These are phyloP conservation scores for Zaprionus tsacasi DNA, from an alignment of 1,140 invertebrate genomes.

Conservation along the genomic window DNA sequence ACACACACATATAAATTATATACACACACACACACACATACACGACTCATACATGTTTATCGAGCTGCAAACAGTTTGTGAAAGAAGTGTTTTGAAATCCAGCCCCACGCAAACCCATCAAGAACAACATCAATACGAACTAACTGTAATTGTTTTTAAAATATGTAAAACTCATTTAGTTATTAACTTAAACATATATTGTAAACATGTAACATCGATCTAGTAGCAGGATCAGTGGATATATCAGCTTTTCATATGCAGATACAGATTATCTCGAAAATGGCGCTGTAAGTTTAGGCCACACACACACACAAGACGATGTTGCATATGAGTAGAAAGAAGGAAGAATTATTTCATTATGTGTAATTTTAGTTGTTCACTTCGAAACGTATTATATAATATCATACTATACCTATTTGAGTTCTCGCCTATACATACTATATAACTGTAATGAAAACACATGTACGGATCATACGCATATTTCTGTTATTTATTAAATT, in stretches of 20 bases:
- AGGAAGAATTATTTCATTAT: slow-evolving; percentile 55
- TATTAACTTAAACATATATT: slow-evolving; percentile 23
- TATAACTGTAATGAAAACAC: slow-evolving; percentile 57
- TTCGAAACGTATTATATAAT: slow-evolving; percentile 73
- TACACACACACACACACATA: slow-evolving; percentile 43
- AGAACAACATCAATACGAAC: slow-evolving; percentile 30
- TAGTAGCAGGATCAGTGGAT: slow-evolving; percentile 12
- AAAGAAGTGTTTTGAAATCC: slow-evolving; percentile 44
- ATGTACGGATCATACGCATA: slow-evolving; percentile 66
- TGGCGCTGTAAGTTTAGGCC: slow-evolving; percentile 35
- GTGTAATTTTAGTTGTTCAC: slow-evolving; percentile 68
- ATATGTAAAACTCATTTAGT: slow-evolving; percentile 46
- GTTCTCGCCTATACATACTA: slow-evolving; percentile 52
- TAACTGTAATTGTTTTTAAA: slow-evolving; percentile 47
- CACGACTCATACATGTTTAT: slow-evolving; percentile 35
- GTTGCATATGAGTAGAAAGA: slow-evolving; percentile 41
- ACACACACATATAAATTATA: slow-evolving; percentile 49
- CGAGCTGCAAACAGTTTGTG: slow-evolving; percentile 38
- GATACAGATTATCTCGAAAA: slow-evolving; percentile 7
- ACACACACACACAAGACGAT: slow-evolving; percentile 27
- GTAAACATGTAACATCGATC: slow-evolving; percentile 16
- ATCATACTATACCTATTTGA: slow-evolving; percentile 69
- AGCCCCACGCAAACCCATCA: slow-evolving; percentile 39
- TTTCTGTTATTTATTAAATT: slow-evolving; percentile 82
- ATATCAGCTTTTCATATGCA: slow-evolving; percentile 22